phyloP scores from a whole-genome alignment of 2,888 invertebrate species.

The Unio pictorum region DNA sequence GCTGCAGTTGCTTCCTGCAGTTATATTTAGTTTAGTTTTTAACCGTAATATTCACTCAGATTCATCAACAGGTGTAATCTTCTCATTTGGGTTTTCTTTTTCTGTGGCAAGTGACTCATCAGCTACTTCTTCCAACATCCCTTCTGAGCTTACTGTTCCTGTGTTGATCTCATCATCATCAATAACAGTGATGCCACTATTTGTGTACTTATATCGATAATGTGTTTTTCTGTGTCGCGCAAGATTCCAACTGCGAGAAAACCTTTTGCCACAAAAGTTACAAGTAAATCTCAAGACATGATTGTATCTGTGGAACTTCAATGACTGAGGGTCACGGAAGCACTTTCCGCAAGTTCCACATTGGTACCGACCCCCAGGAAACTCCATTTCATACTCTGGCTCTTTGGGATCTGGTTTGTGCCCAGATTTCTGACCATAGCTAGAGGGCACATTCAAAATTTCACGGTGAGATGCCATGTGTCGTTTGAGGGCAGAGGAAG shows the following conservation, averaged over 20 bases:
- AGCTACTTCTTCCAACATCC: no score
- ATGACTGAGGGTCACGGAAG: conserved; percentile 42
- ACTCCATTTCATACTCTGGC: conserved; percentile 22
- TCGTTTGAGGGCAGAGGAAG: conserved; percentile 24
- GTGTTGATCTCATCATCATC: conserved; percentile 21
- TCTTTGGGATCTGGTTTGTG: conserved; percentile 6
- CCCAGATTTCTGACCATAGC: conserved; percentile 26
- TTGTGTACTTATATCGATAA: conserved; percentile 31
- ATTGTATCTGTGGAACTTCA: conserved; percentile 50
- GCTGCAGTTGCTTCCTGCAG: no score
- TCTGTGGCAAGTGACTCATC: no score
- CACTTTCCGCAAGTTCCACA: conserved; percentile 49
- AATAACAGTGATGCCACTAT: conserved; percentile 22
- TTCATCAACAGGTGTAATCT: no score
- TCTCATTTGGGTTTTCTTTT: no score
- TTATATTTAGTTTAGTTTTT: no score
- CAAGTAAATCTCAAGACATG: conserved; percentile 45
- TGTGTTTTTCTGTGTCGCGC: conserved; percentile 48
- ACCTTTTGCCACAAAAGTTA: conserved; percentile 47
- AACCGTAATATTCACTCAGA: no score
- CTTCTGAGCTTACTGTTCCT: no score
- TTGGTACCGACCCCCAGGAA: conserved; percentile 27
- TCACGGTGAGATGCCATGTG: conserved; percentile 41
- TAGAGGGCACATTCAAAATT: conserved; percentile 20
- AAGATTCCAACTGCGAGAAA: conserved; percentile 49